Percentiles rank a stretch among this genome's conserved stretches.
Conservation (phyloP, 1,140 invertebrate genomes). For the Triops cancriformis region DNA sequence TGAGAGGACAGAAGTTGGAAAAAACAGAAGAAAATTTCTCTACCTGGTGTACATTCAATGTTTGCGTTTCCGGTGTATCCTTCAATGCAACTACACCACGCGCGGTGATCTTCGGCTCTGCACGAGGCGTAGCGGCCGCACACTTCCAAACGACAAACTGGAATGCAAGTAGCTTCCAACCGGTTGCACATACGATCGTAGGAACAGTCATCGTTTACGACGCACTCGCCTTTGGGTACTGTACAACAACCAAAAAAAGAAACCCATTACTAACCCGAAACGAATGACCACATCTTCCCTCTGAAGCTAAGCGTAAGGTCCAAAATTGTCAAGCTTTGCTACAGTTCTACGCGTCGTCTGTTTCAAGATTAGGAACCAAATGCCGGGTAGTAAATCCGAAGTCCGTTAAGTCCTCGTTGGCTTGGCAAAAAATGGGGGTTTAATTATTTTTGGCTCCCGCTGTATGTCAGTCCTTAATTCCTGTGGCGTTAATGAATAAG, state of each 20-base stretch:
- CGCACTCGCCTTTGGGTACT: constrained; percentile 30
- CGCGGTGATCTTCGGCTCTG: constrained; percentile 47
- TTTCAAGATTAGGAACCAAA: no score
- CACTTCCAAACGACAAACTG: constrained; percentile 68
- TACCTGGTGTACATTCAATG: constrained; percentile 65
- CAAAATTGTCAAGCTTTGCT: not conserved
- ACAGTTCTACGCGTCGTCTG: no score
- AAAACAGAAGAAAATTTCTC: constrained; percentile 42
- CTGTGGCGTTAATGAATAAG: no score
- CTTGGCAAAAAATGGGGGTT: no score
- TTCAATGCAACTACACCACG: constrained; percentile 63
- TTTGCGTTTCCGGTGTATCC: constrained; percentile 77
- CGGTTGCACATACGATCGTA: constrained; percentile 33
- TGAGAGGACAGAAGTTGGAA: constrained; percentile 14
- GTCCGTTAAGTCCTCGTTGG: no score
- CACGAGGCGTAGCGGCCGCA: constrained; percentile 72
- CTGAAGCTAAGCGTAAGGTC: not conserved
- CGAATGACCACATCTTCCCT: not conserved
- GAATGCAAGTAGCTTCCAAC: constrained; percentile 53
- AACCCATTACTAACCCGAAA: not conserved
- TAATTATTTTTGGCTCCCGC: no score
- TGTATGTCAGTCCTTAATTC: no score
- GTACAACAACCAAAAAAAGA: not conserved
- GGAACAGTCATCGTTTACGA: constrained; percentile 34
- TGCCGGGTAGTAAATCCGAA: no score